Percentiles rank a stretch among this genome's conserved stretches.
These are phyloP conservation scores for Mionectes macconnelli DNA, from an alignment of 2,113 vertebrate species.

Conservation along the genomic window DNA sequence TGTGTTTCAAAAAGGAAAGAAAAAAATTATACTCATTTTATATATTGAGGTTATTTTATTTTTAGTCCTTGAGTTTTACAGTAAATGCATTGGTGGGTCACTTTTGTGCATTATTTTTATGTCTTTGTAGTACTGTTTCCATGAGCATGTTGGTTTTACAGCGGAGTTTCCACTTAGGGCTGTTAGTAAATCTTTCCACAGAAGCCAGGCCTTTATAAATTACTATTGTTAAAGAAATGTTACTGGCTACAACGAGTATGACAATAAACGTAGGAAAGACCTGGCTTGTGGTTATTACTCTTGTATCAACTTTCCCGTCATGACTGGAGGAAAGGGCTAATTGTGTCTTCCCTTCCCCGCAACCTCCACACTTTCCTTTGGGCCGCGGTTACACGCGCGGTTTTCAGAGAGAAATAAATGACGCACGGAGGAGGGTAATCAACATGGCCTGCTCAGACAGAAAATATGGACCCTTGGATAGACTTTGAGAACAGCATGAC, in stretches of 20 bases:
- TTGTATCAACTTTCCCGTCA: not conserved
- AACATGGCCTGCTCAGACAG: not conserved
- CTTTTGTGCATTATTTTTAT: conserved; percentile 42
- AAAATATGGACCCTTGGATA: not conserved
- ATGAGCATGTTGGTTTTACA: conserved; percentile 41
- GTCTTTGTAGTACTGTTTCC: conserved; percentile 42
- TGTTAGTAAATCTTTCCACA: conserved; percentile 67
- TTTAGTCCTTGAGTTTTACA: conserved; percentile 45
- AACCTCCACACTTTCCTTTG: not conserved
- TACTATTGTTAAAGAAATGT: conserved; percentile 21
- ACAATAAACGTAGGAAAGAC: conserved; percentile 4
- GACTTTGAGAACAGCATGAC: not conserved
- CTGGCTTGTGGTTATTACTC: not conserved
- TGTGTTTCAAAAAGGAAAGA: conserved; percentile 15
- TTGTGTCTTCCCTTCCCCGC: not conserved
- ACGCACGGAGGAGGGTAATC: not conserved
- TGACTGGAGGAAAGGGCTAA: not conserved
- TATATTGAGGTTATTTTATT: conserved; percentile 48
- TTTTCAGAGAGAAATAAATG: conserved; percentile 20
- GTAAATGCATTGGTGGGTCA: conserved; percentile 36
- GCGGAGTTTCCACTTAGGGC: conserved; percentile 51
- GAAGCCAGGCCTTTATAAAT: conserved; percentile 34
- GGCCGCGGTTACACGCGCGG: not conserved
- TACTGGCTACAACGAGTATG: not conserved
- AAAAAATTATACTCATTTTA: not conserved